Conservation (phyloP, 1,140 invertebrate genomes). For the Ectropis grisescens region DNA sequence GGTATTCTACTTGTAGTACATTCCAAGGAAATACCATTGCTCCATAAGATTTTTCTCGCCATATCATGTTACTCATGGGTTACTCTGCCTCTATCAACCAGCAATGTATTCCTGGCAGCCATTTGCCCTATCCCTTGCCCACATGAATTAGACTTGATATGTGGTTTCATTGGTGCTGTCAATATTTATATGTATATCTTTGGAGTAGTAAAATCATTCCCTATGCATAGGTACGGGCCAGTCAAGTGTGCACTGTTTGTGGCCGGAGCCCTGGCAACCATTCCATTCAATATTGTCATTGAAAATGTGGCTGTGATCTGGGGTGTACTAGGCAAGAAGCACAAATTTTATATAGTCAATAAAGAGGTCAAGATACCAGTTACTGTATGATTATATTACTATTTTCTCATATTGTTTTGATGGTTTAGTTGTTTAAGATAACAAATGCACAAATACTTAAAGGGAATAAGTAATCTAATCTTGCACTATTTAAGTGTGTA, state of each 20-base stretch:
- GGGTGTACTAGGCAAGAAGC: conserved; percentile 92
- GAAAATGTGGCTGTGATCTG: conserved; percentile 95
- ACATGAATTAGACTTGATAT: conserved; percentile 85
- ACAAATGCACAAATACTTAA: conserved; percentile 53
- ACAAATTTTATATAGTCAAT: conserved; percentile 96
- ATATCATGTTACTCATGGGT: conserved; percentile 97
- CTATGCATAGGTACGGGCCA: conserved; percentile 86
- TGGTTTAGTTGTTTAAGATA: conserved; percentile 16
- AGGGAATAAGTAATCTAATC: conserved; percentile 11
- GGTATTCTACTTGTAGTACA: conserved; percentile 96
- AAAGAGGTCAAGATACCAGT: conserved; percentile 82
- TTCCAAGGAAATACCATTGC: conserved; percentile 85
- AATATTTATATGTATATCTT: conserved; percentile 98
- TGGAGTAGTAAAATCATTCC: conserved; percentile 95
- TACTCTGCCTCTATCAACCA: conserved; percentile 92
- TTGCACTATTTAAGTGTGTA: conserved; percentile 16
- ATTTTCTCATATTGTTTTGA: conserved; percentile 17
- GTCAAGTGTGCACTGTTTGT: conserved; percentile 85
- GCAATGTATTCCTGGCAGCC: conserved; percentile 87
- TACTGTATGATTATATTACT: conserved; percentile 55
- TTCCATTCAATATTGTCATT: conserved; percentile 92
- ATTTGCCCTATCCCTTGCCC: conserved; percentile 91
- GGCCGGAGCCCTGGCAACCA: conserved; percentile 86
- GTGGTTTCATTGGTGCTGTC: conserved; percentile 90
- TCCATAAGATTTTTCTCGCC: conserved; percentile 86